Percentiles rank a stretch among this genome's conserved stretches.
These are phyloP conservation scores for Irena cyanogastra DNA, from an alignment of 2,113 vertebrate genomes.

Conservation along the genomic window DNA sequence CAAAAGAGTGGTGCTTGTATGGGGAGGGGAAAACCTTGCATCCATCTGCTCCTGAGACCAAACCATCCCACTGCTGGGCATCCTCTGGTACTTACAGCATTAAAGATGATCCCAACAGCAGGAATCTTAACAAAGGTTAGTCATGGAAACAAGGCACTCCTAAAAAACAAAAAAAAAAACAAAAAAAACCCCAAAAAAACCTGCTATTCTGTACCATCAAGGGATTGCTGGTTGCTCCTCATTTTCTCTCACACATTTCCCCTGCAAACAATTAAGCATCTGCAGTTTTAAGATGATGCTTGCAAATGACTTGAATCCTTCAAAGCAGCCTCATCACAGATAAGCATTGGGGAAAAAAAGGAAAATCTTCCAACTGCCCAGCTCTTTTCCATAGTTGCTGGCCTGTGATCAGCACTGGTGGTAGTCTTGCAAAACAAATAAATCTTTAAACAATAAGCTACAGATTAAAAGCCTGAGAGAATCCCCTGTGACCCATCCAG, in stretches of 20 bases:
- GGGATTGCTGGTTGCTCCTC: background rate
- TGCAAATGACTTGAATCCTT: background rate
- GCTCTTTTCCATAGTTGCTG: background rate
- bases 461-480: constrained; percentile 48
- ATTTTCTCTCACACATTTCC: background rate
- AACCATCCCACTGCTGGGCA: background rate
- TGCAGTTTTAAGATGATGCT: background rate
- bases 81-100: background rate
- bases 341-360: background rate
- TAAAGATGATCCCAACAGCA: background rate
- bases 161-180: background rate
- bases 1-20: background rate
- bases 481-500: constrained; percentile 1
- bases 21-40: background rate
- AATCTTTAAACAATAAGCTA: constrained; percentile 45
- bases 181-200: too few relatives aligned
- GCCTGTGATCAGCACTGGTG: background rate
- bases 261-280: background rate
- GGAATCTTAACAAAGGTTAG: background rate
- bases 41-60: background rate
- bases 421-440: background rate
- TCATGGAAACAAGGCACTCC: background rate
- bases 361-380: background rate
- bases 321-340: background rate
- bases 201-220: background rate